A percentile compares a stretch with the other conserved stretches of the same genome.
These are phyloP conservation scores for Meiosimyza platycephala DNA, from an alignment of 2,888 invertebrate genomes.

Conservation along the genomic window DNA sequence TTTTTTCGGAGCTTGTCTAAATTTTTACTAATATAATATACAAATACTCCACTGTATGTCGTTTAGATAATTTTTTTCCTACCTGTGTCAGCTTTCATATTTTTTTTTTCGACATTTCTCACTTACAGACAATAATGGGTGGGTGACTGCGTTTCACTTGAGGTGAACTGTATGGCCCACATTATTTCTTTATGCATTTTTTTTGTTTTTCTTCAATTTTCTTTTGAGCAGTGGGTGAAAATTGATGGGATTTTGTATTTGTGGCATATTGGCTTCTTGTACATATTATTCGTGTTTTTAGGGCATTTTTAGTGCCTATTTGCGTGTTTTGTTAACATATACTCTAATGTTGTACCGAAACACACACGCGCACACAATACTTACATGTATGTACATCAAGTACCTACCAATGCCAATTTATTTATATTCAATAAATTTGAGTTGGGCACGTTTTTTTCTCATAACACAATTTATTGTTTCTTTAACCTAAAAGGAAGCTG, in stretches of 20 bases:
- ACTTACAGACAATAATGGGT: no score
- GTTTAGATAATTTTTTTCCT: no score
- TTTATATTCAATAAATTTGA: conserved; percentile 38
- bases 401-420: conserved; percentile 40
- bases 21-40: no score
- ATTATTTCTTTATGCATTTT: no score
- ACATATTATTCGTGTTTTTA: conserved; percentile 32
- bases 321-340: conserved; percentile 52
- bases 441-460: conserved; percentile 2
- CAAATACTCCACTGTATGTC: no score
- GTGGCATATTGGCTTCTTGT: background rate
- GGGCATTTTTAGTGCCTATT: conserved; percentile 38
- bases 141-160: no score
- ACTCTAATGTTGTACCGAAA: conserved; percentile 42
- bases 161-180: no score
- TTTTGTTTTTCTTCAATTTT: no score
- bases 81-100: no score
- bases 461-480: conserved; percentile 5
- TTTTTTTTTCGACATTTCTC: no score
- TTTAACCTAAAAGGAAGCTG: background rate
- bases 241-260: background rate
- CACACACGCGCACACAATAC: conserved; percentile 38
- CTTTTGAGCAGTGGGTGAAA: no score
- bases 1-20: no score
- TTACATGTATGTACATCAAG: background rate